Base-by-base conservation (phyloP, 2,888 invertebrate genomes). In the Protophormia terraenovae region DNA sequence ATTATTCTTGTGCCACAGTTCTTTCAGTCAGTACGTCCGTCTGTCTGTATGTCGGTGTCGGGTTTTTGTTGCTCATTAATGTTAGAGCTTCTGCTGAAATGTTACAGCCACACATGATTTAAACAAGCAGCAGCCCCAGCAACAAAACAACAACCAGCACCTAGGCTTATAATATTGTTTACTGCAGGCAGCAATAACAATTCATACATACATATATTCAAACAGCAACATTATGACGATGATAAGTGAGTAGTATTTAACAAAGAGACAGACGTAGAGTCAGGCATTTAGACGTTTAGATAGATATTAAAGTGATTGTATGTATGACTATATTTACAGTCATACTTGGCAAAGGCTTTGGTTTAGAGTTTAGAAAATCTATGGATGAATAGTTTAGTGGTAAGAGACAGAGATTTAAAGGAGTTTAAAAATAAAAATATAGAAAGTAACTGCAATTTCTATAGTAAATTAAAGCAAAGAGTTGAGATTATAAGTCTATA, bases 51-150 rank as follows among this genome's bases (percentile, higher is more conserved):
- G 60, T n/a, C 77, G 53, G 12, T 62, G 50, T 41, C 32, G 35
- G 24, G 53, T 53, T 45, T 64, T 64, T 71, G 32, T 22, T 47
- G 83, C 86, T 87, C 84, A 86, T 87, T 87, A 87, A 84, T 79
- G 72, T 64, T 69, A 55, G 69, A 83, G 79, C 72, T 85, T 83
- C 83, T 81, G 86, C 72, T 79, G 76, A 72, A 79, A 82, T 73
- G 84, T 75, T 75, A 62, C 81, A 72, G 84, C 80, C 86, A 84
- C 87, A 87, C 86, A 82, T 84, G 84, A 75, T 76, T 62, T 32
- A 53, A n/a, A 62, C 38, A 62, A 62, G 38, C 45, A 32, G 16
- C 24, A 29, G 27, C 12, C 41, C 47, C 73, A 67, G 19, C 66
- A 60, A 55, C 16, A 55, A 64, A 41, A 12, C 24, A 62, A n/a